Evolutionary conservation across 2,113 vertebrate genomes (phyloP).

Genomic region (Rhynchopsitta pachyrhyncha): DNA sequence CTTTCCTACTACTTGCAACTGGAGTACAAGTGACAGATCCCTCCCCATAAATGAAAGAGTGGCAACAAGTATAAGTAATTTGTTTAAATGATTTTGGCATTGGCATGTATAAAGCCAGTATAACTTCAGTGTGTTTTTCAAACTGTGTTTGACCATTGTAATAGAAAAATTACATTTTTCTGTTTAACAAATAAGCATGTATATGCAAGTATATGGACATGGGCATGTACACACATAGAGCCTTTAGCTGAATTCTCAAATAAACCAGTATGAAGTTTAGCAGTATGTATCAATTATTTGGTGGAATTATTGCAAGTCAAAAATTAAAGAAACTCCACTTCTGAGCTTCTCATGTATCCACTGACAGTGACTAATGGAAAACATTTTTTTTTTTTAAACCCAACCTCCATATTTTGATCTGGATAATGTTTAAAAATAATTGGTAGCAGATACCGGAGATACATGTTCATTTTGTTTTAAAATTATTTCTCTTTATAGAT

Average conservation of each 20-base stretch:
- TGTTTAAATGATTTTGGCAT: neutral
- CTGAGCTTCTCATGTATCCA: neutral
- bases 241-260: neutral
- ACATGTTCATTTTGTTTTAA: neutral
- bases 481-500: neutral
- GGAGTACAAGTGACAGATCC: neutral
- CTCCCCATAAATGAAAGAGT: neutral
- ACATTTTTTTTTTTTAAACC: neutral
- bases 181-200: neutral
- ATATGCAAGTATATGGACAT: neutral
- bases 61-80: neutral
- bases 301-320: neutral
- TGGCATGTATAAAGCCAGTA: neutral
- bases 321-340: neutral
- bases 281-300: neutral
- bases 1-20: neutral
- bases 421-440: neutral
- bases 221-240: neutral
- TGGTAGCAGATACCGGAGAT: neutral
- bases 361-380: neutral
- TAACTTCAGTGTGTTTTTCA: neutral
- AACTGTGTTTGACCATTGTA: neutral
- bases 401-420: neutral
- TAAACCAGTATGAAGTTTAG: neutral
- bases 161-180: neutral